Evolutionary conservation across 2,113 vertebrate species (phyloP), one percentile per base, ranked within the genome.

Genomic region (Thalassarche chlororhynchos): DNA sequence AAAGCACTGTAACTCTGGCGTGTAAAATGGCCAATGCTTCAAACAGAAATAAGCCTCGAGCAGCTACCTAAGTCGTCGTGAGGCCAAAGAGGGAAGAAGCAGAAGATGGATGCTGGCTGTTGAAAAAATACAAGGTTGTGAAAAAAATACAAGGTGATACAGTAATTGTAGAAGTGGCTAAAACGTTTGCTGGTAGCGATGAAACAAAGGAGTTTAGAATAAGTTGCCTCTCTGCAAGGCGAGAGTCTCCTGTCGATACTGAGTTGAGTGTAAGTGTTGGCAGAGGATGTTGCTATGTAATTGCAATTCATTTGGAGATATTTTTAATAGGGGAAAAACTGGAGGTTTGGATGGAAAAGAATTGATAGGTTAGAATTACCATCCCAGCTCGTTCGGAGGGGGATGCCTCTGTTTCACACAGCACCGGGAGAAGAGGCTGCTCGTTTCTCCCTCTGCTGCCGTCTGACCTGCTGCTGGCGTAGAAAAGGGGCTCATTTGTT

Each of bases 401-500:
- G 5, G 4, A 4, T 84, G 26, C 25, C 40, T 83, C 28, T 58
- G 9, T 66, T 75, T 69, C 46, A 36, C 18, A 52, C 47, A 82
- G 52, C 32, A 51, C 16, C 5, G 6, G 60, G 24, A 69, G 60
- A 70, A 80, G 15, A 34, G 28, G 25, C 60, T 84, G 54, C 38
- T 84, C 2, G 0, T 72, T 79, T 55, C 51, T 81, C 61, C 42
- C 12, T 74, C 23, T 68, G 55, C 34, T 82, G 44, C 51, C 8
- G 1, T 42, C 74, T 69, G 65, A 62, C 34, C 52, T 0, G 0
- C 24, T 25, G 52, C 26, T 25, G 18, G 26, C 1, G 0, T 15
- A 23, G 75, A 14, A 47, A 6, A 72, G 34, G 14, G 19, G 5
- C 32, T 84, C 17, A 4, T 32, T 58, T 72, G 25, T 40, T 66